A percentile compares a stretch with the other conserved stretches of the same genome.
phyloP scores from a whole-genome alignment of 2,113 vertebrate genomes.

The Austrofundulus limnaeus region DNA sequence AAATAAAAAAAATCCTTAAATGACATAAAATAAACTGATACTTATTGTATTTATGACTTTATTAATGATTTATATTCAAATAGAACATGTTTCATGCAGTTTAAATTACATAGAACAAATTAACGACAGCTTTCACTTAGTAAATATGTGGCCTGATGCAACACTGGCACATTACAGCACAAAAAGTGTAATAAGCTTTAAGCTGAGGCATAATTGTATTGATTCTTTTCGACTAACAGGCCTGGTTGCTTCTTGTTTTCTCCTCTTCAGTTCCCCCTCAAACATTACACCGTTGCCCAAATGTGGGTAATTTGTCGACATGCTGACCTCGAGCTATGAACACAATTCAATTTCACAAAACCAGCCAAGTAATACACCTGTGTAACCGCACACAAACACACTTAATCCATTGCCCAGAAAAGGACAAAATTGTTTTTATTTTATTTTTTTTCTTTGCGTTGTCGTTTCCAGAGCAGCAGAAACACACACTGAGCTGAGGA shows the following conservation, averaged over 20 bases:
- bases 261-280: neutral
- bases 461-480: slow-evolving; percentile 36
- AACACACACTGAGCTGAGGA: slow-evolving; percentile 32
- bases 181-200: neutral
- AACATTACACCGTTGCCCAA: slow-evolving; percentile 1
- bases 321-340: slow-evolving; percentile 5
- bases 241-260: neutral
- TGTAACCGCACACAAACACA: slow-evolving; percentile 6
- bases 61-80: no score
- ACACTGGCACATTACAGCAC: no score
- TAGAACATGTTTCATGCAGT: no score
- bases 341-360: neutral
- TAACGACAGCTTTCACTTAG: no score
- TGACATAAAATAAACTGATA: no score
- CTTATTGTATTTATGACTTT: no score
- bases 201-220: neutral
- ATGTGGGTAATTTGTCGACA: slow-evolving; percentile 22
- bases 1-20: no score
- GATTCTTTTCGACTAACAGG: neutral
- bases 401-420: slow-evolving; percentile 21
- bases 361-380: slow-evolving; percentile 30
- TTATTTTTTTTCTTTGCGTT: neutral
- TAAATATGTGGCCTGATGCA: neutral
- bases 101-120: neutral
- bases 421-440: slow-evolving; percentile 19